Conservation (phyloP, 2,797 vertebrate genomes). For the Valencia hispanica region DNA sequence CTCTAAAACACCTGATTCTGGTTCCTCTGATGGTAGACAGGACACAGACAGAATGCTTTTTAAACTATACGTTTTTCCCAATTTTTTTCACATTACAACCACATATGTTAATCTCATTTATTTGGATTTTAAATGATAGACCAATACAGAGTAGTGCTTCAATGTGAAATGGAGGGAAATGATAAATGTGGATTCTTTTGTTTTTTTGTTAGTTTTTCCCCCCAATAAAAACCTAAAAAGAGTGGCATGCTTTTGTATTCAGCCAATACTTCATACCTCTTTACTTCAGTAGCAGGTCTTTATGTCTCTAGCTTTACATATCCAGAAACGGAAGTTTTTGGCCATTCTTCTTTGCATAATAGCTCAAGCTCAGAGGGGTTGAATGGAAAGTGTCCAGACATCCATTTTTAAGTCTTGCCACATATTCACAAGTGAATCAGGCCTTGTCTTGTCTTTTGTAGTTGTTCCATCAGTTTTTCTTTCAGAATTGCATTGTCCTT, state of each 20-base stretch:
- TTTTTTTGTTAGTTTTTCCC: not conserved
- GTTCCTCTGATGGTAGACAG: slow-evolving; percentile 20
- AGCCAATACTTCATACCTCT: not conserved
- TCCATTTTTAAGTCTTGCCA: not conserved
- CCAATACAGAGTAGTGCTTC: not conserved
- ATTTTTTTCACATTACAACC: not conserved
- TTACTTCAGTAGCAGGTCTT: no score
- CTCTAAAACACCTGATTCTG: slow-evolving; percentile 21
- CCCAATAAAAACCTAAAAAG: no score
- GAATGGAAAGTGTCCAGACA: no score
- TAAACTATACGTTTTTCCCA: not conserved
- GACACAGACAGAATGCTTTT: not conserved
- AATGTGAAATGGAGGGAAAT: not conserved
- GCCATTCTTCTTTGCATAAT: no score
- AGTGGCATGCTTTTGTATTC: not conserved
- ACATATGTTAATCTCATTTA: not conserved
- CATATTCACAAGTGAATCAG: not conserved
- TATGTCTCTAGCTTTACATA: not conserved
- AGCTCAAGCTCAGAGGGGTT: no score
- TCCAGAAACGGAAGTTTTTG: no score
- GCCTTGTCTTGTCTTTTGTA: not conserved
- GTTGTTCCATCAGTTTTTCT: not conserved
- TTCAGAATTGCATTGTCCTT: not conserved
- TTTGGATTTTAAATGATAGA: not conserved
- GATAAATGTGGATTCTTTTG: not conserved